Evolutionary conservation across 2,888 invertebrate genomes (phyloP), one percentile per base, ranked within the genome.

Genomic region (Ypsolopha sequella): DNA sequence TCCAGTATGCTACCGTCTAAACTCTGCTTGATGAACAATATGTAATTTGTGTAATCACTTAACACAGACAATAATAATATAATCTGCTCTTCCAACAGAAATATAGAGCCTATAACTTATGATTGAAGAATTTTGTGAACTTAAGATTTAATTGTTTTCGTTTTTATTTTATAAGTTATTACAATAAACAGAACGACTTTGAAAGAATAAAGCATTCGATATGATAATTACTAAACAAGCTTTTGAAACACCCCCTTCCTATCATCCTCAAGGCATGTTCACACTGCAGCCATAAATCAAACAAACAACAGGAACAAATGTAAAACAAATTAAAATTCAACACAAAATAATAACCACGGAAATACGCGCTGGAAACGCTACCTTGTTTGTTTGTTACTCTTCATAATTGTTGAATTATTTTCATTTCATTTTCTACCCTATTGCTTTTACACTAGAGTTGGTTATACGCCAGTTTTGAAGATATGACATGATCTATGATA

Each of bases 401-500:
- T 14, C 6, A 14, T 43, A 43, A 43, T 43, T 43, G 43, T 43
- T 14, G 43, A 8, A 8, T 13, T 8, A 6, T 8, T 14, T 8
- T 8, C 8, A 43, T 43, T 8, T 13, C 14, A 43, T 43, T 14
- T 38, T 38, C 2, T 2, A 8, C 38, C 8, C 13, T 43, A 14
- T 3, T 43, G 9, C 24, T 14, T 24, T 43, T 14, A 43, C 8
- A 43, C 43, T 24, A 13, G 8, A 8, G 11, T 6, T n/a, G 13
- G 24, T 35, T 9, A 9, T 46, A n/a, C n/a, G 1, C 6, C 34
- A 9, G 10, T n/a, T 41, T 44, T 58, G 43, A 52, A 55, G 66
- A 66, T 66, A 65, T 51, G 55, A 55, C 45, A 65, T 73, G 70
- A 72, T 69, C 56, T 63, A 72, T 66, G 68, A 57, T 61, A 59